Conservation (phyloP, 2,797 vertebrate genomes). For the Anabas testudineus region DNA sequence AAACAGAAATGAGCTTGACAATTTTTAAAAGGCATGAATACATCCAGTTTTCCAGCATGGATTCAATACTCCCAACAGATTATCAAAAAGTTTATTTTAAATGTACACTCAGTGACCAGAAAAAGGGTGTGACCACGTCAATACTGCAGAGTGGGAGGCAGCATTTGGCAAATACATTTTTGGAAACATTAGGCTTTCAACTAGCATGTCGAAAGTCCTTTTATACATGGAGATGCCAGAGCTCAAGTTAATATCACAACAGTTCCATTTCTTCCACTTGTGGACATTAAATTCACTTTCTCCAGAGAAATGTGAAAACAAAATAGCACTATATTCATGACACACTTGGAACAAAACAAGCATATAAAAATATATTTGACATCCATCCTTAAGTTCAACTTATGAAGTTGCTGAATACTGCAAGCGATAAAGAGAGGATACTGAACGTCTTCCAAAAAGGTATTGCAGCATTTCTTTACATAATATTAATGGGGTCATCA, state of each 20-base stretch:
- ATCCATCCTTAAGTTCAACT: not conserved
- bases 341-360: not conserved
- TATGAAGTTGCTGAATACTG: not conserved
- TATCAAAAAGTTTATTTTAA: not conserved
- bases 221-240: not conserved
- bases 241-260: not conserved
- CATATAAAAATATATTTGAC: not conserved
- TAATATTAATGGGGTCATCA: too few species aligned
- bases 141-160: not conserved
- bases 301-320: too few species aligned
- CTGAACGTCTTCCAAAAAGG: not conserved
- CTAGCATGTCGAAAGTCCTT: not conserved
- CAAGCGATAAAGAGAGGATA: not conserved
- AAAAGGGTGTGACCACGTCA: not conserved
- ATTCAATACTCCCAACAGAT: constrained; percentile 6
- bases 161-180: not conserved
- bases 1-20: constrained; percentile 41
- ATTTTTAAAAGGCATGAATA: constrained; percentile 25
- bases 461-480: not conserved
- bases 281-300: too few species aligned
- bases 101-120: constrained; percentile 30
- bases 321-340: too few species aligned
- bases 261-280: not conserved
- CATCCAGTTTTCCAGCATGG: constrained; percentile 2
- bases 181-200: not conserved